These are phyloP conservation scores for Oryzias curvinotus DNA, from an alignment of 2,113 vertebrate genomes.

Conservation along the genomic window DNA sequence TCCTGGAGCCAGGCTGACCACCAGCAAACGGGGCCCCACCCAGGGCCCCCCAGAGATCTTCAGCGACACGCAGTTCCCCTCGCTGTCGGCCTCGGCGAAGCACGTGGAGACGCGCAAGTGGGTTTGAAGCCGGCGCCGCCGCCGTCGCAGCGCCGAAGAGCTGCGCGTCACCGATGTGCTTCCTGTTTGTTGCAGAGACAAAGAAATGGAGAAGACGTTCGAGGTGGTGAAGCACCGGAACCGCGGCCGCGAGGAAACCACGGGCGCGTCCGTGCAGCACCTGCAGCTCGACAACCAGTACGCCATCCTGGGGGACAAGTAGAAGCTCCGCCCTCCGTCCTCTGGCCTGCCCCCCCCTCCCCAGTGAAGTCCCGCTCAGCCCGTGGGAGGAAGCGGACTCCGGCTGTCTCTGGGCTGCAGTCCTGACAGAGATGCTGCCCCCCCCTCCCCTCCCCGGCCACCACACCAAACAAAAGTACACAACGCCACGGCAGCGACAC, in stretches of 20 bases:
- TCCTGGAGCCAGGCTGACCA: constrained; percentile 86
- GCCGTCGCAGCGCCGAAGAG: neutral
- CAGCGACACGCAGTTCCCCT: constrained; percentile 94
- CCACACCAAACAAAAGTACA: constrained; percentile 25
- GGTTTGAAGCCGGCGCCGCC: constrained; percentile 42
- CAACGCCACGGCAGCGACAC: constrained; percentile 37
- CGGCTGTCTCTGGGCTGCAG: constrained; percentile 60
- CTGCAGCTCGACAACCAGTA: constrained; percentile 98
- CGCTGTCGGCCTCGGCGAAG: constrained; percentile 91
- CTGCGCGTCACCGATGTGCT: neutral
- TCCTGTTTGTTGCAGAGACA: constrained; percentile 81
- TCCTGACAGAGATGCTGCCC: constrained; percentile 47
- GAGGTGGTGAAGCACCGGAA: constrained; percentile 97
- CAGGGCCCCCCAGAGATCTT: constrained; percentile 96
- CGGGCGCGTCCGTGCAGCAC: constrained; percentile 84
- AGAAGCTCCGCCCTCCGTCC: constrained; percentile 73
- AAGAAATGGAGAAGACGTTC: constrained; percentile 99
- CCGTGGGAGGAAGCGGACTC: constrained; percentile 55
- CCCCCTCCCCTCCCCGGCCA: constrained; percentile 36
- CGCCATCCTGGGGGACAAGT: constrained; percentile 95
- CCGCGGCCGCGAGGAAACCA: constrained; percentile 90
- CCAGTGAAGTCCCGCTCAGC: constrained; percentile 58
- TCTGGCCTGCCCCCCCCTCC: constrained; percentile 63
- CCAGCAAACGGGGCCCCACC: constrained; percentile 74
- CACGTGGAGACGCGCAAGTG: constrained; percentile 95